Base-by-base conservation (phyloP, 1,140 invertebrate species). In the Danaus plexippus region DNA sequence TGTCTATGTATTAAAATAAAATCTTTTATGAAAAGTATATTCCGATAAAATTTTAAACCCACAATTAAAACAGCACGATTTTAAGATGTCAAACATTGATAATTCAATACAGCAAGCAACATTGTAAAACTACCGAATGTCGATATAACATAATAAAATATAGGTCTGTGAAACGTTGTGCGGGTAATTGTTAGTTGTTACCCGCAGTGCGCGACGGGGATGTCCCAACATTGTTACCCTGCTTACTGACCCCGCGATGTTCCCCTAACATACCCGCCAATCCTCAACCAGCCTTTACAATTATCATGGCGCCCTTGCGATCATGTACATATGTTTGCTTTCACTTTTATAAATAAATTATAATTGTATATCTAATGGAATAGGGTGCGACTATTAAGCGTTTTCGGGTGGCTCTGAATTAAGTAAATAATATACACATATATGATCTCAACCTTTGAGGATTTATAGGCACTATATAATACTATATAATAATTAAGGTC, bases 311-410 rank as follows among this genome's bases (percentile, higher is more conserved):
- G 72, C 79, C 75, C 75, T 75, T 63, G 52, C 63, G 55, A 32
- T 64, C 62, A 41, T 54, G 73, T 76, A 82, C 83, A 84, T 83
- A 86, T 84, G 80, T 73, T 81, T 61, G 64, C 68, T 73, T 78
- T 81, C 77, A 75, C 74, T 76, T 66, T 64, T 79, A 69, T 77
- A 79, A 86, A 84, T 81, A 83, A 32, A 80, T 83, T 78, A 85
- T 80, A 75, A 71, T 72, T 57, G 64, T 75, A 67, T 72, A 64
- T 61, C 64, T 74, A 77, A 72, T 73, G 82, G 75, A 83, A 77
- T 75, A 71, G 79, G 79, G 75, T 67, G 63, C 62, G 47, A 32
- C 52, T 62, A 62, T 57, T 57, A 8, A 32, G 22, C 7, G 7
- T 32, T 32, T 32, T 32, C 7, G 1, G 22, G 22, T 32, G 2